Conservation (phyloP, 2,797 vertebrate species). For the Setipinna tenuifilis region DNA sequence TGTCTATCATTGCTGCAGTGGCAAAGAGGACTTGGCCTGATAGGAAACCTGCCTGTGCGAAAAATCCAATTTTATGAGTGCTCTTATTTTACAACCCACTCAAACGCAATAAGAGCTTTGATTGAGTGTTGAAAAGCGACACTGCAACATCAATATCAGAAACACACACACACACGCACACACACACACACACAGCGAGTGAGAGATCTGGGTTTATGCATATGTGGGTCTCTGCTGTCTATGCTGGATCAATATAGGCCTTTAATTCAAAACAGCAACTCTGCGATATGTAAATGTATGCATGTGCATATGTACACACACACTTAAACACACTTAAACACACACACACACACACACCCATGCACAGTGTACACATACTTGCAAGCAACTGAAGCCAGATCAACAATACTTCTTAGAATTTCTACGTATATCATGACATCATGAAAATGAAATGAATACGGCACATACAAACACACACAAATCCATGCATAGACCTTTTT, state of each 20-base stretch:
- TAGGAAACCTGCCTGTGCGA: slow-evolving; percentile 13
- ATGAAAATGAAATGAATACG: neutral
- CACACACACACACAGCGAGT: neutral
- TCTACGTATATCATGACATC: neutral
- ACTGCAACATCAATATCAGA: slow-evolving; percentile 55
- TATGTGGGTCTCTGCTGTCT: slow-evolving; percentile 35
- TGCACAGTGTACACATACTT: neutral
- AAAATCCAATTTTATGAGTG: slow-evolving; percentile 50
- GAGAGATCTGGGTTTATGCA: slow-evolving; percentile 59
- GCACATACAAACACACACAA: neutral
- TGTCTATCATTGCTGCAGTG: neutral
- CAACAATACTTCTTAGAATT: neutral
- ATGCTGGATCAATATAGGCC: slow-evolving; percentile 61
- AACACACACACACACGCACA: neutral
- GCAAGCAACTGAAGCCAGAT: neutral
- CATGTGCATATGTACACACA: slow-evolving; percentile 33
- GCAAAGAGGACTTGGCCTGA: neutral
- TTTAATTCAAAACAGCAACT: slow-evolving; percentile 71
- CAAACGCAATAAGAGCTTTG: slow-evolving; percentile 33
- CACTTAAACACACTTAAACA: slow-evolving; percentile 25
- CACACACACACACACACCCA: neutral
- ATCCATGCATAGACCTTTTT: no score
- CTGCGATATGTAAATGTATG: slow-evolving; percentile 58
- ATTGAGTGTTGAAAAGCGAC: slow-evolving; percentile 55
- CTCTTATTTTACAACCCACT: slow-evolving; percentile 50